Base-by-base conservation (phyloP, 2,797 vertebrate genomes). In the Podargus strigoides region DNA sequence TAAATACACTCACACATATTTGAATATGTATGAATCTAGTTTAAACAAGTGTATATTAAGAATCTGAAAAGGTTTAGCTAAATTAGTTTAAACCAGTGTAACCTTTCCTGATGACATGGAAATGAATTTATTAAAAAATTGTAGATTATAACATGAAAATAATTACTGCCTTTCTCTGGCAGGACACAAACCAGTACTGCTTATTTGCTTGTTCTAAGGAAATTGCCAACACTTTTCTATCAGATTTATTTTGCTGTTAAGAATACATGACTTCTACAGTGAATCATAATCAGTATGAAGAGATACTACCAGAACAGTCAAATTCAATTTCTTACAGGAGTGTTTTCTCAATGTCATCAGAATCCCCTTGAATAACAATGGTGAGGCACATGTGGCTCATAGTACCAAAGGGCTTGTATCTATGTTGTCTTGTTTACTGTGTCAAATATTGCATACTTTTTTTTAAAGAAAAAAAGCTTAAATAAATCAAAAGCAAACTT, bases 401-500 rank as follows among this genome's bases (percentile, higher is more conserved):
- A 86, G 20, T 78, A 60, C 21, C 44, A 78, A 79, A 70, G 72
- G 14, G 34, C 12, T 83, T 79, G 49, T 14, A 41, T 7, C n/a
- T 81, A 32, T 50, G 24, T 32, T 66, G 55, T 86, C 37, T 53
- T 85, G 32, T 92, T 76, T 89, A 19, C 24, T 66, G 20, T 36
- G 24, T 32, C 53, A 92, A 84, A 27, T 37, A 95, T 42, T 39
- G 14, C 55, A 34, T 93, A 41, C 24, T 92, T 94, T n/a, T 94
- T n/a, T 19, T 27, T 27, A 72, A 92, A 95, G 86, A 78, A 79
- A 39, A 16, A 53, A n/a, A 10, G 59, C 37, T 52, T 87, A 89
- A 69, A 60, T 59, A 28, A 75, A 93, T 49, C 32, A 77, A 68
- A 94, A 89, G 5, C 24, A 95, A 94, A 86, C 36, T 94, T 86